phyloP scores from a whole-genome alignment of 2,113 vertebrate genomes.

The Baryphthengus martii region DNA sequence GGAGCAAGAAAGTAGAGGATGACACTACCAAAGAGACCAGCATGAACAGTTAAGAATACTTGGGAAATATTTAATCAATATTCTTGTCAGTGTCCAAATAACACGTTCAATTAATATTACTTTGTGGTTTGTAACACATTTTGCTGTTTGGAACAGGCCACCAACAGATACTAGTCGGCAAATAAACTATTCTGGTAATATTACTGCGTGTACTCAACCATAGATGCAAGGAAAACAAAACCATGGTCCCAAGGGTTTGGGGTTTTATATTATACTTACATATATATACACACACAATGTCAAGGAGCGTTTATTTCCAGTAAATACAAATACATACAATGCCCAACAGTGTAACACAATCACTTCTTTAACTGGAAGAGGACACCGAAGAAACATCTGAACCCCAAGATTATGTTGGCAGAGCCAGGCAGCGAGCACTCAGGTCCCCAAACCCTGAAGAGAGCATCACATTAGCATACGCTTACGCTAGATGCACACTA shows the following conservation, averaged over 20 bases:
- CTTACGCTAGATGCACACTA: fast-evolving
- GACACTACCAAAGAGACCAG: background rate
- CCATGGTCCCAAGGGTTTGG: background rate
- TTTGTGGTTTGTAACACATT: background rate
- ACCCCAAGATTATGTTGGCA: background rate
- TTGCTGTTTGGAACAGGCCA: background rate
- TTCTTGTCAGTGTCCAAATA: background rate
- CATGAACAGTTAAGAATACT: background rate
- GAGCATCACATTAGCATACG: background rate
- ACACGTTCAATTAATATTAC: background rate
- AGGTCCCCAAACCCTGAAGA: background rate
- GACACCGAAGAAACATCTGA: background rate
- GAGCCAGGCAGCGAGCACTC: background rate
- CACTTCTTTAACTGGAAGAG: background rate
- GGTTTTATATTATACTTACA: background rate
- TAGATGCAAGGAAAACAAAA: background rate
- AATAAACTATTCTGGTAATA: background rate
- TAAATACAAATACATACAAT: background rate
- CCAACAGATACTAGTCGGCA: background rate
- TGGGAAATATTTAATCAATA: background rate
- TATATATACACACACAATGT: background rate
- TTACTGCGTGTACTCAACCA: background rate
- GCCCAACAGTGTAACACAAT: background rate
- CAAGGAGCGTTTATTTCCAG: background rate
- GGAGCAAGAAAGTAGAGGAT: background rate